Percentiles rank a stretch among this genome's conserved stretches.
These are phyloP conservation scores for Synanthedon myopaeformis DNA, from an alignment of 2,888 invertebrate genomes.

Conservation along the genomic window DNA sequence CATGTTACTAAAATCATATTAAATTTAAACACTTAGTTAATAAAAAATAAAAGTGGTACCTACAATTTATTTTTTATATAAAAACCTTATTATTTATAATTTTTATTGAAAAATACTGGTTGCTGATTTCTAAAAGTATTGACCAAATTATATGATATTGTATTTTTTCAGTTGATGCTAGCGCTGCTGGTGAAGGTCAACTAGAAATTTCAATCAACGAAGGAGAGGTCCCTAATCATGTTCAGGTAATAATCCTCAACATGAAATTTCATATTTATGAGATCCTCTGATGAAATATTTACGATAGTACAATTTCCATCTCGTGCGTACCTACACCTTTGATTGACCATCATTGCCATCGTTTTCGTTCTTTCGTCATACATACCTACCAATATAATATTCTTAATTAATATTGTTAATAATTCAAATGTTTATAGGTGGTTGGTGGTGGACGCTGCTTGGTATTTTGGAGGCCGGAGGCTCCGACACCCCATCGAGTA, in stretches of 20 bases:
- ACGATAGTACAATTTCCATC: not conserved
- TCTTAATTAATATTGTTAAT: not conserved
- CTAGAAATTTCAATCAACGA: slow-evolving; percentile 99
- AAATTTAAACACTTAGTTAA: too few relatives aligned
- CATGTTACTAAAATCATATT: too few relatives aligned
- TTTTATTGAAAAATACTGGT: too few relatives aligned
- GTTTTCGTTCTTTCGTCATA: not conserved
- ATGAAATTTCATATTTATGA: too few relatives aligned
- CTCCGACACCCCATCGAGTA: slow-evolving; percentile 90
- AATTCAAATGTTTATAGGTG: slow-evolving; percentile 63
- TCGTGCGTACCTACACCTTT: not conserved
- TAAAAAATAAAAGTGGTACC: too few relatives aligned
- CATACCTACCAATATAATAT: not conserved
- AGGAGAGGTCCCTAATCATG: slow-evolving; percentile 98
- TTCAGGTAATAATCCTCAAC: slow-evolving; percentile 67
- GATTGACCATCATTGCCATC: not conserved
- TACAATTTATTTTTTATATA: too few relatives aligned
- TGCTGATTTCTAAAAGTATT: not conserved
- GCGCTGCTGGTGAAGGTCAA: slow-evolving; percentile 98
- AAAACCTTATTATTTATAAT: too few relatives aligned
- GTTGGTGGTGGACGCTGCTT: slow-evolving; percentile 95
- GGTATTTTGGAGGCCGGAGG: slow-evolving; percentile 94
- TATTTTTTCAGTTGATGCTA: slow-evolving; percentile 88
- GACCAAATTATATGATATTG: not conserved
- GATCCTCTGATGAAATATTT: too few relatives aligned